These are phyloP conservation scores for Schizothorax lantsangensis DNA, from an alignment of 2,797 vertebrate species.

Conservation along the genomic window DNA sequence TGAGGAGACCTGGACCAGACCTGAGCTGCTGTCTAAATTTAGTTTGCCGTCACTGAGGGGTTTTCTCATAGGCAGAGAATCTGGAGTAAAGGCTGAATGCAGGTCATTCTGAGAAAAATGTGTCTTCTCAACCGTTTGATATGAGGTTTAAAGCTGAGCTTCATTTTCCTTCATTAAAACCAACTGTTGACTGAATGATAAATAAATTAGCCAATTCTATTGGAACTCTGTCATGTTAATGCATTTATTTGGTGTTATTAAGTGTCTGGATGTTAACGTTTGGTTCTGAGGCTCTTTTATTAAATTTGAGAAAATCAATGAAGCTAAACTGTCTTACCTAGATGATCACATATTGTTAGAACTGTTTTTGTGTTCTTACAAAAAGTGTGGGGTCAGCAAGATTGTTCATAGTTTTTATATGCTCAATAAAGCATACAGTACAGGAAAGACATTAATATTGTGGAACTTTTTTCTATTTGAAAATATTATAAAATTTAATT, in stretches of 20 bases:
- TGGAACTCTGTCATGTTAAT: neutral
- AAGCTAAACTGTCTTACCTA: neutral
- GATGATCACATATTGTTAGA: neutral
- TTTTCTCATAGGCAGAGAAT: slow-evolving; percentile 29
- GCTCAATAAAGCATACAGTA: neutral
- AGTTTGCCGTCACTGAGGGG: slow-evolving; percentile 53
- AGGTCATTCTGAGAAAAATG: slow-evolving; percentile 3
- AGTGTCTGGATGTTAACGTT: neutral
- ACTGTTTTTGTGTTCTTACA: neutral
- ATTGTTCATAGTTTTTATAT: neutral
- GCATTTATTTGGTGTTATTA: neutral
- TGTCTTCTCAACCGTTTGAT: neutral
- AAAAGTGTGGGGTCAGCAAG: neutral
- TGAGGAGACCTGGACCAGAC: slow-evolving; percentile 68
- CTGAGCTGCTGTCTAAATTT: slow-evolving; percentile 70
- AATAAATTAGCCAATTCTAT: neutral
- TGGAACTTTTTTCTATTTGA: neutral
- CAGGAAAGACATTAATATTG: neutral
- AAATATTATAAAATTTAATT: too few species aligned
- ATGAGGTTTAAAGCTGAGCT: neutral
- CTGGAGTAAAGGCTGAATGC: slow-evolving; percentile 37
- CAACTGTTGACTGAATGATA: neutral
- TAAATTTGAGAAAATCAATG: neutral
- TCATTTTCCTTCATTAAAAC: neutral
- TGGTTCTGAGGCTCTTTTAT: neutral